A percentile compares a stretch with the other conserved stretches of the same genome.
Conservation (phyloP, 2,797 vertebrate species). For the Sarcophilus harrisii region DNA sequence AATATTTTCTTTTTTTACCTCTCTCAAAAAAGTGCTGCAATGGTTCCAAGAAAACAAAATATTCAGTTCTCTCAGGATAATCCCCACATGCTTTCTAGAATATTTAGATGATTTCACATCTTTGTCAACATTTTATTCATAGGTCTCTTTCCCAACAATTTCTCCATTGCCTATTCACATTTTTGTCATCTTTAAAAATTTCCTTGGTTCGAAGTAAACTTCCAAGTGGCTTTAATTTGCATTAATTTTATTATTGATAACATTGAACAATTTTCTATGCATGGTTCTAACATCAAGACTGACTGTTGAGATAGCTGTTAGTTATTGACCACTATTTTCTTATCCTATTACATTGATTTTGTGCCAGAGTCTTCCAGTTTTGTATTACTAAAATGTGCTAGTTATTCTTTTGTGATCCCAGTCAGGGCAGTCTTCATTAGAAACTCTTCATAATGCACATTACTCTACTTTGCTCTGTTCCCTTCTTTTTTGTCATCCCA, state of each 20-base stretch:
- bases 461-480: neutral
- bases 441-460: neutral
- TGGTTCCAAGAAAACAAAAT: neutral
- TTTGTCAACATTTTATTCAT: neutral
- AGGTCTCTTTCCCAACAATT: neutral
- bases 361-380: neutral
- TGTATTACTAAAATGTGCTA: too few relatives aligned
- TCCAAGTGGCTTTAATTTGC: neutral
- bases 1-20: neutral
- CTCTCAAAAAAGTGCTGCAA: neutral
- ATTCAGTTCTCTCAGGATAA: neutral
- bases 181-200: neutral
- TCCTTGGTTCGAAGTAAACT: neutral
- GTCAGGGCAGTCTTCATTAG: neutral
- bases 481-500: neutral
- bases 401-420: neutral
- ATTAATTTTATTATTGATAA: neutral
- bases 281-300: neutral
- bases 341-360: neutral
- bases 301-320: neutral
- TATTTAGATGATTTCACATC: neutral
- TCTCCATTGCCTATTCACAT: neutral
- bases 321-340: neutral
- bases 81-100: neutral
- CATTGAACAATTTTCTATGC: neutral